phyloP scores from a whole-genome alignment of 37 sponge, comb jelly and placozoan species.

The Beroe forskalii region DNA sequence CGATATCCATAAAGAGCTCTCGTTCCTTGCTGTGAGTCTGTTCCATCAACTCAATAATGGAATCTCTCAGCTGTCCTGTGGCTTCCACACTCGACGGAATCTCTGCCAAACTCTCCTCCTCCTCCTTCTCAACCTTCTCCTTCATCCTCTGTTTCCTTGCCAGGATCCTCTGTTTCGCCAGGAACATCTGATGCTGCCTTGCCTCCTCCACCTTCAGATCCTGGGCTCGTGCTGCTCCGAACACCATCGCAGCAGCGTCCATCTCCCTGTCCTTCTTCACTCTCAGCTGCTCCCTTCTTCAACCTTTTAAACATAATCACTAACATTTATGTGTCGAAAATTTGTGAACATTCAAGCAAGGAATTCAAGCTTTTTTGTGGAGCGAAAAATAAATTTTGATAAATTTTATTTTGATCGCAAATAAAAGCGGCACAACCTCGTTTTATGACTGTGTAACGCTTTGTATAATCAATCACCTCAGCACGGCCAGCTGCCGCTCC shows the following conservation, averaged over 20 bases:
- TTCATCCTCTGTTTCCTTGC: slow-evolving; percentile 21
- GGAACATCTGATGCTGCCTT: slow-evolving; percentile 13
- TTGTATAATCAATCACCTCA: too few species aligned
- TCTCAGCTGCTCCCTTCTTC: slow-evolving; percentile 9
- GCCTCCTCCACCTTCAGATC: slow-evolving; percentile 26
- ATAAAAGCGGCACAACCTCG: too few species aligned
- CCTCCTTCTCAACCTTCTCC: neutral
- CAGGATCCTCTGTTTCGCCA: slow-evolving; percentile 53
- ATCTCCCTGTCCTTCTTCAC: slow-evolving; percentile 3
- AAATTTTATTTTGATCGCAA: too few species aligned
- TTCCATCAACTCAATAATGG: slow-evolving; percentile 37
- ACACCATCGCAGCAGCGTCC: slow-evolving; percentile 55
- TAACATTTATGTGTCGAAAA: too few species aligned
- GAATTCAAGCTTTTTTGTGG: too few species aligned
- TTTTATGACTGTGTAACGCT: too few species aligned
- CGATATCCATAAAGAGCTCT: neutral
- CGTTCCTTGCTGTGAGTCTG: neutral
- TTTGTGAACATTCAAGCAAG: too few species aligned
- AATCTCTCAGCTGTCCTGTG: too few species aligned
- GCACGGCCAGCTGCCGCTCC: slow-evolving; percentile 49
- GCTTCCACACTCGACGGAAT: neutral
- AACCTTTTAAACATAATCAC: too few species aligned
- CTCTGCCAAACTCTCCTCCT: slow-evolving; percentile 12
- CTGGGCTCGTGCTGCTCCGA: neutral
- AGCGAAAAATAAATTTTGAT: too few species aligned